These are phyloP conservation scores for Imbricaverruca yamaguchii DNA, from an alignment of 2,888 invertebrate genomes.

Conservation along the genomic window DNA sequence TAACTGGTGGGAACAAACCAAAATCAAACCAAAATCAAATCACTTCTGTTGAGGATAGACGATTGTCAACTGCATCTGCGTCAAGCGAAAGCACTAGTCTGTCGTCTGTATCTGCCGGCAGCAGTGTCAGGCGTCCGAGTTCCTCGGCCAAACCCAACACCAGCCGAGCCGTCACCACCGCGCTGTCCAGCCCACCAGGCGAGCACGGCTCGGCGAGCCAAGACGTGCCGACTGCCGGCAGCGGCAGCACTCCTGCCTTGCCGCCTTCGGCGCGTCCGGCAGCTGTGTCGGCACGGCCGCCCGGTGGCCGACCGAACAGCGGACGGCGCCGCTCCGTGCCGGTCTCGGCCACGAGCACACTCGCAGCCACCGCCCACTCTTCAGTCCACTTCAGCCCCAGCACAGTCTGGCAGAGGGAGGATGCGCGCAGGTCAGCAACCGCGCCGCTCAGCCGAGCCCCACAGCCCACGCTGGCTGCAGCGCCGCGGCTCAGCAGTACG, in stretches of 20 bases:
- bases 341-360: not conserved
- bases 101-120: not conserved
- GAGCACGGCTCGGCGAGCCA: not conserved
- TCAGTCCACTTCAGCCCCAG: slow-evolving; percentile 9
- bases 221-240: not conserved
- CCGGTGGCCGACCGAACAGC: not conserved
- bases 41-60: no score
- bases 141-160: not conserved
- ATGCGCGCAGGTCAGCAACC: not conserved
- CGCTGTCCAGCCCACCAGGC: not conserved
- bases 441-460: not conserved
- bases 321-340: not conserved
- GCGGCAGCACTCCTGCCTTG: no score
- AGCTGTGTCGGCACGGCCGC: not conserved
- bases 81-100: no score
- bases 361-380: not conserved
- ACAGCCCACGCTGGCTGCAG: slow-evolving; percentile 8
- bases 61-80: no score
- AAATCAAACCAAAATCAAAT: no score
- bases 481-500: not conserved
- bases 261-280: not conserved
- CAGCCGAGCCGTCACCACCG: not conserved
- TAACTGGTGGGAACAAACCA: no score
- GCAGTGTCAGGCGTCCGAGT: not conserved
- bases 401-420: not conserved